Base-by-base conservation (phyloP, 1,140 invertebrate species). In the Tetramorium alpestre region DNA sequence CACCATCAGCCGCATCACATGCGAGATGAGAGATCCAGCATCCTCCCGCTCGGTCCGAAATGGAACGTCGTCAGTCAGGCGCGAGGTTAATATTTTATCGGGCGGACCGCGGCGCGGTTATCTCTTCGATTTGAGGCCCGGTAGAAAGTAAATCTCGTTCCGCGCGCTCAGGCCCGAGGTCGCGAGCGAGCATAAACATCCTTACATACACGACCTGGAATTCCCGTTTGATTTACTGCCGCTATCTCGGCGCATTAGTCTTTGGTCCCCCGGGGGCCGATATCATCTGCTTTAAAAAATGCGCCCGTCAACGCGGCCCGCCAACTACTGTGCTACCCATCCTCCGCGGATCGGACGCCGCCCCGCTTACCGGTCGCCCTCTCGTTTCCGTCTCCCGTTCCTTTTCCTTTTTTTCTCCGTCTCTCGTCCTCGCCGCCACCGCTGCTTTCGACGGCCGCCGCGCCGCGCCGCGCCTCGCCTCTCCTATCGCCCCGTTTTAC, bases 241-340 rank as follows among this genome's bases (percentile, higher is more conserved):
- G 90, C 91, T 90, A 92, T 92, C 91, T 92, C 90, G 87, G 60
- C 87, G 89, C 91, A 92, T 92, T 92, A 92, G 91, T 92, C 91
- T 92, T 92, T 92, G 87, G 91, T 89, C 87, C 90, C 81, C 84
- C 87, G 88, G 90, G 84, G 87, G 87, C 89, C 89, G 91, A 92
- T 92, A 92, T 92, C 91, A 92, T 92, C 91, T 91, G 90, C 88
- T 64, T 92, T 90, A 91, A 91, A 91, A 92, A 91, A 92, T 91
- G 90, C 70, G 89, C 56, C 88, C 90, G 90, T 92, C 91, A 91
- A 91, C 90, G 88, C 90, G 90, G 85, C 87, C 70, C 85, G 89
- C 89, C 90, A 91, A 91, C 90, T 91, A 91, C 91, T 78, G 91
- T 91, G 88, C 88, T 91, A 91, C 91, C 88, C 90, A 88, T 88